Base-by-base conservation (phyloP, 2,797 vertebrate genomes). In the Remorina albescens region DNA sequence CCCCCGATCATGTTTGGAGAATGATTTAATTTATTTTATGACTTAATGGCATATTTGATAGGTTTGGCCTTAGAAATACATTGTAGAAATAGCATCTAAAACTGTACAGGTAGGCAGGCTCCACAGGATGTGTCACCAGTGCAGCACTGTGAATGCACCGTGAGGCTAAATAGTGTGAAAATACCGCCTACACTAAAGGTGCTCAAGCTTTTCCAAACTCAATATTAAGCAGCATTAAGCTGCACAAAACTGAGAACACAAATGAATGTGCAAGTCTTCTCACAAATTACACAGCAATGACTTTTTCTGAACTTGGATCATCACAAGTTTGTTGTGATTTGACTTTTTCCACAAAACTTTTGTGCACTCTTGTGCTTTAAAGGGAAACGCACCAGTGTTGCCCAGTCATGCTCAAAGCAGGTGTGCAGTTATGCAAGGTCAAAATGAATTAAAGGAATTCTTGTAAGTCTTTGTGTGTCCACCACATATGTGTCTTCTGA, bases 401-500 rank as follows among this genome's bases (percentile, higher is more conserved):
- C 65, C 67, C 80, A 74, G 82, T 87, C 85, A 74, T 25, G 42
- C 34, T 70, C 18, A 42, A 65, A 68, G 73, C 81, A 84, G 82
- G 81, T 89, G 74, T 84, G 76, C 49, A 50, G 65, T 69, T 83
- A 62, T 74, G 56, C 80, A 79, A 86, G 82, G 85, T 79, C 81
- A 77, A 67, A 70, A 28, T 76, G 78, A 85, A 83, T 78, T 32
- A 36, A 67, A 86, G 67, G 58, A 84, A 86, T 86, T 76, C 28
- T 65, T 64, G 6, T 2, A 2, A 15, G 36, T 55, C 32, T n/a
- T n/a, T 75, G 46, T 68, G 47, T 50, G 46, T 30, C 11, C 51
- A 30, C 71, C 51, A 36, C 67, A 46, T 51, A 26, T 36, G 37
- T 58, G 54, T 74, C 34, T 63, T 63, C 11, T 64, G 25, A 68